Evolutionary conservation across 35 echinoderm and acorn worm genomes (phyloP).

Genomic region (Holothuria glaberrima): DNA sequence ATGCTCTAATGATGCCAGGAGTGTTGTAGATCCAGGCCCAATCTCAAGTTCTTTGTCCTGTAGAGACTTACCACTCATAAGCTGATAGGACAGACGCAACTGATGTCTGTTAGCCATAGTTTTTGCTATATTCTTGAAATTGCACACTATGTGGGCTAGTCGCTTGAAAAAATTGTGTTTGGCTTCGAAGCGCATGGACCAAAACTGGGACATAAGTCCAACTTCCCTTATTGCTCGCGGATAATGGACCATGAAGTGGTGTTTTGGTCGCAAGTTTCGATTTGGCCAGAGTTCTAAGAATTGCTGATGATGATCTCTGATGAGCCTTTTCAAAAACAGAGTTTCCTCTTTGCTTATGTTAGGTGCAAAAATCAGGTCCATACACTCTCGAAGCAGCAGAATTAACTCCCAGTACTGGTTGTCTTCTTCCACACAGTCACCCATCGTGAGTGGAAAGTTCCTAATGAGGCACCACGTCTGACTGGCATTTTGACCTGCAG

Average conservation of each 20-base stretch:
- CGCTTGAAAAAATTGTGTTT: constrained; percentile 54
- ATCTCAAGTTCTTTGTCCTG: constrained; percentile 17
- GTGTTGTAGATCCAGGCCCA: constrained; percentile 23
- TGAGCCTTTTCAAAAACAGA: constrained; percentile 54
- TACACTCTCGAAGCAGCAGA: constrained; percentile 61
- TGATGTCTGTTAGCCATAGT: constrained; percentile 52
- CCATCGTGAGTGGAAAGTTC: constrained; percentile 53
- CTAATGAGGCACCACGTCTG: constrained; percentile 73
- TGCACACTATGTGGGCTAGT: constrained; percentile 60
- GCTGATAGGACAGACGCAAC: constrained; percentile 20
- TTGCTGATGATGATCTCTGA: constrained; percentile 56
- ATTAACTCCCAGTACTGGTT: constrained; percentile 65
- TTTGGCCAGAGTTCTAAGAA: constrained; percentile 23
- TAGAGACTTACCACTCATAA: constrained; percentile 14
- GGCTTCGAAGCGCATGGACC: constrained; percentile 59
- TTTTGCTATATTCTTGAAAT: constrained; percentile 68
- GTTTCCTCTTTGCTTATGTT: constrained; percentile 48
- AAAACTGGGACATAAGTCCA: constrained; percentile 40
- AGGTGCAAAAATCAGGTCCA: constrained; percentile 76
- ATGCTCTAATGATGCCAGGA: constrained; percentile 31
- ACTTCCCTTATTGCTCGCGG: constrained; percentile 48
- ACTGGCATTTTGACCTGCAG: constrained; percentile 63
- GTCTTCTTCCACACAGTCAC: constrained; percentile 61
- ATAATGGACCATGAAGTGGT: constrained; percentile 78
- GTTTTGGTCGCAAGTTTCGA: neutral